These are phyloP conservation scores for Eolophus roseicapilla DNA, from an alignment of 2,113 vertebrate species.

Conservation along the genomic window DNA sequence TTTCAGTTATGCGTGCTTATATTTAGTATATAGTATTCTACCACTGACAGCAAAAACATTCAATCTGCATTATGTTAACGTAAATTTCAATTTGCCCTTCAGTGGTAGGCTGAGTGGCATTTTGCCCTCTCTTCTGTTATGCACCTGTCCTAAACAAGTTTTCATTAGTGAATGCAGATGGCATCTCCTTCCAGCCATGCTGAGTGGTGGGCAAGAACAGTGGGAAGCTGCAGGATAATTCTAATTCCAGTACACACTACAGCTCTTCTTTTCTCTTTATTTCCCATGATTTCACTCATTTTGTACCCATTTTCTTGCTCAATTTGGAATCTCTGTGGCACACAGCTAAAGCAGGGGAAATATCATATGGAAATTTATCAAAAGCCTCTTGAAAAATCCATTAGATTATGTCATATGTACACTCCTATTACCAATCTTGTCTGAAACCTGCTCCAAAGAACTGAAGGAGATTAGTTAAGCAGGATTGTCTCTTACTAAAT, in stretches of 20 bases:
- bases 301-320: not conserved
- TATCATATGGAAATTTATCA: constrained; percentile 49
- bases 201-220: not conserved
- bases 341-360: constrained; percentile 17
- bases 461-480: constrained; percentile 40
- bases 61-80: not conserved
- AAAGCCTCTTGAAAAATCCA: constrained; percentile 58
- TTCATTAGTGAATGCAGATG: constrained; percentile 62
- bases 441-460: constrained; percentile 34
- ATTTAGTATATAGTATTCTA: not conserved
- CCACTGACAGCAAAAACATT: constrained; percentile 13
- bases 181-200: constrained; percentile 13
- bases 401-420: constrained; percentile 40
- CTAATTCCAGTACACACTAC: not conserved
- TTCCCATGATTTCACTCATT: not conserved
- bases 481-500: constrained; percentile 36
- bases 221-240: constrained; percentile 34
- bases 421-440: constrained; percentile 16
- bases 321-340: not conserved
- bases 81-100: constrained; percentile 37
- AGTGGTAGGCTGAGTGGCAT: constrained; percentile 23
- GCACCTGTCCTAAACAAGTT: constrained; percentile 60
- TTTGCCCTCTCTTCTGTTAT: constrained; percentile 6
- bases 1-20: not conserved
- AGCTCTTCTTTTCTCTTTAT: constrained; percentile 5